Evolutionary conservation across 2,113 vertebrate genomes (phyloP), one percentile per base, ranked within the genome.

Genomic region (Dasyurus viverrinus): DNA sequence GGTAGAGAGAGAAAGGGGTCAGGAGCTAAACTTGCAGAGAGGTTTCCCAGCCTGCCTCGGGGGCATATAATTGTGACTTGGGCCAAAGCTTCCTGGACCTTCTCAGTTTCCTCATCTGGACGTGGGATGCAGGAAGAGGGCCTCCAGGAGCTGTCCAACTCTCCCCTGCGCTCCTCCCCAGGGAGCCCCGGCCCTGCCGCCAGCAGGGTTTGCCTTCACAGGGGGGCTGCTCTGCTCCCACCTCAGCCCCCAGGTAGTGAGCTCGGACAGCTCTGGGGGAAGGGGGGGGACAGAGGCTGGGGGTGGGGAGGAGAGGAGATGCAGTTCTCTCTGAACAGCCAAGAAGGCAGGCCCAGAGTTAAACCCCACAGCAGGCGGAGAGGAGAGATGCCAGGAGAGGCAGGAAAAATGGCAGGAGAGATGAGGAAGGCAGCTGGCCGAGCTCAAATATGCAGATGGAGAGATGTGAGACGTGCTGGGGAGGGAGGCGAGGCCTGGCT

Each of bases 361-460:
- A 97, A 98, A 98, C 98, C 97, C 97, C 97, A 93, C 96, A 97
- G 97, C 96, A 96, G 96, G 98, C 95, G 97, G 60, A 96, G 93
- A 89, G 95, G 36, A 95, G 92, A 93, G 95, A 7, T 84, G 68
- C 68, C 95, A 96, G 0, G 98, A 98, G 98, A 96, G 98, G 95
- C 97, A 98, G 93, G 98, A 98, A 96, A 96, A 98, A 98, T 98
- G 98, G 98, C 98, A 98, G 96, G 97, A 98, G 98, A 97, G 98
- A 97, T 54, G 96, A 92, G 98, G 95, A 97, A 98, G 97, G 98
- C 98, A 98, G 98, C 98, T 98, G 98, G 97, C 97, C 97, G 96
- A 98, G 98, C 98, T 98, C 98, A 98, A 98, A 98, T 97, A 98
- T 98, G 98, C 98, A 98, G 98, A 99, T 98, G 98, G 98, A 98